Percentiles rank a stretch among this genome's conserved stretches.
phyloP scores from a whole-genome alignment of 2,113 vertebrate genomes.

The Prionailurus bengalensis region DNA sequence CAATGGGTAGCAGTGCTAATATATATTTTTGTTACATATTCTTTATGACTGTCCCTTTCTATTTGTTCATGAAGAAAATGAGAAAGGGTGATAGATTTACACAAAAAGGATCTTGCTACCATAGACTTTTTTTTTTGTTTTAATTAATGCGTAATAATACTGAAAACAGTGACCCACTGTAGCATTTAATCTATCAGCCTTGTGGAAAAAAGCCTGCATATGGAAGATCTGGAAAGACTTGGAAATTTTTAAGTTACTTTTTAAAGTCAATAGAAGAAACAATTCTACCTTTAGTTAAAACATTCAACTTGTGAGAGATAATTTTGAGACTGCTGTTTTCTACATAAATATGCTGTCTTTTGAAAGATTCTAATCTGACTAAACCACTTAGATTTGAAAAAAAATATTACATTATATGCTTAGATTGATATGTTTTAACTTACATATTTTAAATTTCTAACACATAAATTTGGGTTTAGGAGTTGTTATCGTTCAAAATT shows the following conservation, averaged over 20 bases:
- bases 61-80: not conserved
- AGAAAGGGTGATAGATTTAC: not conserved
- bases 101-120: not conserved
- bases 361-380: not conserved
- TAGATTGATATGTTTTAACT: not conserved
- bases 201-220: not conserved
- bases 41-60: not conserved
- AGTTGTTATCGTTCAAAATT: not conserved
- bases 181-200: not conserved
- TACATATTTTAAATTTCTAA: not conserved
- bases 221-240: not conserved
- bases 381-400: conserved; percentile 17
- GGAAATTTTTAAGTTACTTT: not conserved
- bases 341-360: not conserved
- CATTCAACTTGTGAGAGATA: not conserved
- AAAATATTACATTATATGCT: not conserved
- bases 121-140: not conserved
- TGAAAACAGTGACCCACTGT: not conserved
- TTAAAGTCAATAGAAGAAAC: not conserved
- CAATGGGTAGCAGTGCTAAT: not conserved
- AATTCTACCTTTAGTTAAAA: not conserved
- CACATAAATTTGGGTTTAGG: not conserved
- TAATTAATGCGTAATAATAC: not conserved
- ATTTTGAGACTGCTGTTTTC: not conserved
- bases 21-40: not conserved